Conservation (phyloP, 2,113 vertebrate species). For the Myiozetetes cayanensis region DNA sequence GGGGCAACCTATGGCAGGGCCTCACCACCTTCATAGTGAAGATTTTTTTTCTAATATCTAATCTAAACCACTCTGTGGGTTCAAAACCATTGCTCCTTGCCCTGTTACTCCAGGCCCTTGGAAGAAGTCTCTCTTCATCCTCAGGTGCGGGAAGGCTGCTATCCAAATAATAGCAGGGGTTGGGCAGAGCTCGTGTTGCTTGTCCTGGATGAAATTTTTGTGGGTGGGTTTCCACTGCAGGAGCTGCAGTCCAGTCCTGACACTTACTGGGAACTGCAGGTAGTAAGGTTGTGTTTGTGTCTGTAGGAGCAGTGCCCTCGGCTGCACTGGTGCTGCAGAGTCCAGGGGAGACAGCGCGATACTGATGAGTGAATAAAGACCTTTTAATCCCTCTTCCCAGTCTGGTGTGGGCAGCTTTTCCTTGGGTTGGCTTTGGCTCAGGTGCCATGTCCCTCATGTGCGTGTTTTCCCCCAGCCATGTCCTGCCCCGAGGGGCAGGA, state of each 20-base stretch:
- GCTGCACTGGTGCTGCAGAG: not conserved
- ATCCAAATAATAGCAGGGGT: not conserved
- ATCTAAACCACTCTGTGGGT: accelerated
- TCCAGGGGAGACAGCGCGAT: not conserved
- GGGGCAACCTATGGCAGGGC: not conserved
- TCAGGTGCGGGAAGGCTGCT: not conserved
- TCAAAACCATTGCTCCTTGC: accelerated
- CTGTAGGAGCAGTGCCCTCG: not conserved
- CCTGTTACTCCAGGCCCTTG: not conserved
- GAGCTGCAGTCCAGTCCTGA: not conserved
- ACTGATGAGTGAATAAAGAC: not conserved
- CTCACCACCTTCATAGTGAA: accelerated
- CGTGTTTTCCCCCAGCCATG: constrained; percentile 72
- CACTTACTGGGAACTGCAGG: not conserved
- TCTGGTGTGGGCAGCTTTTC: not conserved
- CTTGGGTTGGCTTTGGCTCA: not conserved
- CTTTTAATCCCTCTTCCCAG: not conserved
- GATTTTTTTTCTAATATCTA: accelerated
- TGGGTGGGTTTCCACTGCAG: not conserved
- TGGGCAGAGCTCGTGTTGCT: not conserved
- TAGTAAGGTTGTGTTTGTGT: not conserved
- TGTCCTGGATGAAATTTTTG: not conserved
- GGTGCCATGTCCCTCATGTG: not conserved
- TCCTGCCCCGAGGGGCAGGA: constrained; percentile 81
- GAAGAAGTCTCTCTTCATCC: not conserved